Conservation (phyloP, 2,113 vertebrate species). For the Zosterops hypoxanthus region DNA sequence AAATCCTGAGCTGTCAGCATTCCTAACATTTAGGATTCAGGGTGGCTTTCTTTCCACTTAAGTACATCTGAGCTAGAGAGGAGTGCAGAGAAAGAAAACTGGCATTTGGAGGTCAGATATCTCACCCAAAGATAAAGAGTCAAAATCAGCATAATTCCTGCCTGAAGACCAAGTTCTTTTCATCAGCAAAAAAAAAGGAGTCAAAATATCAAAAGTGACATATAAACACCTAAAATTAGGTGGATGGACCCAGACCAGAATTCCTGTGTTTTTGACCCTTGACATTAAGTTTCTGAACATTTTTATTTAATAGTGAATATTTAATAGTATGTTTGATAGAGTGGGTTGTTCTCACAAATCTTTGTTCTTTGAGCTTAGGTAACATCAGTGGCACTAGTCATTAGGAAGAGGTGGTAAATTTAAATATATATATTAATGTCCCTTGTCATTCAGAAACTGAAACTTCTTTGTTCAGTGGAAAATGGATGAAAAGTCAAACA, state of each 20-base stretch:
- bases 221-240: background rate
- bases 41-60: background rate
- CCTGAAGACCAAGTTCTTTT: background rate
- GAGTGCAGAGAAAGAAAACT: background rate
- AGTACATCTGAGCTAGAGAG: background rate
- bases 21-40: background rate
- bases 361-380: background rate
- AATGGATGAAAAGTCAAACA: background rate
- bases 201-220: background rate
- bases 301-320: background rate
- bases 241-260: background rate
- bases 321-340: background rate
- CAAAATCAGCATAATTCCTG: rapidly evolving
- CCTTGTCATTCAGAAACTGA: background rate
- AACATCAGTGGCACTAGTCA: background rate
- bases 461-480: background rate
- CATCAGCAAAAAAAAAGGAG: rapidly evolving
- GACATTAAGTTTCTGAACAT: background rate
- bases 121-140: background rate
- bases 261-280: background rate
- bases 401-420: background rate
- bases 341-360: background rate
- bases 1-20: background rate
- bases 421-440: background rate
- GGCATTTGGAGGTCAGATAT: background rate